phyloP scores from a whole-genome alignment of 2,888 invertebrate genomes.

The Pollenia angustigena region DNA sequence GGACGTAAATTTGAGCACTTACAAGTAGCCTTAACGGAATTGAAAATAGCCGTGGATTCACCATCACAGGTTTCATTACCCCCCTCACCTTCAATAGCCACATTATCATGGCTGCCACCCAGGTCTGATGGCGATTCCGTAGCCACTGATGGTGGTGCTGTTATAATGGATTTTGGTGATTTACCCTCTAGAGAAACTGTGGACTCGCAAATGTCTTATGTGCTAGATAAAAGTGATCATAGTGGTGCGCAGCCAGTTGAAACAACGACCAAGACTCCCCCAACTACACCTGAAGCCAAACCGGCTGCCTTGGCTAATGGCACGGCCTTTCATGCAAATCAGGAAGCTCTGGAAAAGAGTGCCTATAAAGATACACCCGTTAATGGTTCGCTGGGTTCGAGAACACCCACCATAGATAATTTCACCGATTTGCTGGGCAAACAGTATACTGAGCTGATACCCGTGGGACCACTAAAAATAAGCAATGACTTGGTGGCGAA shows the following conservation, averaged over 20 bases:
- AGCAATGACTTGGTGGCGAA: slow-evolving; percentile 66
- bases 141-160: slow-evolving; percentile 87
- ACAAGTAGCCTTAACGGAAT: slow-evolving; percentile 92
- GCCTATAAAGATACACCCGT: slow-evolving; percentile 30
- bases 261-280: slow-evolving; percentile 53
- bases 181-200: slow-evolving; percentile 92
- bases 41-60: slow-evolving; percentile 81
- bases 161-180: slow-evolving; percentile 91
- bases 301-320: slow-evolving; percentile 71
- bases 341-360: neutral
- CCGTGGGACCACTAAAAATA: slow-evolving; percentile 62
- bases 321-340: slow-evolving; percentile 46
- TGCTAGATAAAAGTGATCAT: slow-evolving; percentile 81
- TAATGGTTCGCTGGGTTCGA: slow-evolving; percentile 62
- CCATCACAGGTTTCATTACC: slow-evolving; percentile 85
- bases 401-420: slow-evolving; percentile 75
- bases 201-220: slow-evolving; percentile 88
- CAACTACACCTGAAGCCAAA: slow-evolving; percentile 67
- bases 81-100: slow-evolving; percentile 91
- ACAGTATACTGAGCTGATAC: slow-evolving; percentile 59
- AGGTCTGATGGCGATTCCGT: slow-evolving; percentile 84
- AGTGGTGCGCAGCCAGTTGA: slow-evolving; percentile 72
- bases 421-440: slow-evolving; percentile 61
- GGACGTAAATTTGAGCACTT: slow-evolving; percentile 97
- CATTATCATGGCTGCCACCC: slow-evolving; percentile 90